Conservation (phyloP, 1,140 invertebrate species). For the Musca vetustissima region DNA sequence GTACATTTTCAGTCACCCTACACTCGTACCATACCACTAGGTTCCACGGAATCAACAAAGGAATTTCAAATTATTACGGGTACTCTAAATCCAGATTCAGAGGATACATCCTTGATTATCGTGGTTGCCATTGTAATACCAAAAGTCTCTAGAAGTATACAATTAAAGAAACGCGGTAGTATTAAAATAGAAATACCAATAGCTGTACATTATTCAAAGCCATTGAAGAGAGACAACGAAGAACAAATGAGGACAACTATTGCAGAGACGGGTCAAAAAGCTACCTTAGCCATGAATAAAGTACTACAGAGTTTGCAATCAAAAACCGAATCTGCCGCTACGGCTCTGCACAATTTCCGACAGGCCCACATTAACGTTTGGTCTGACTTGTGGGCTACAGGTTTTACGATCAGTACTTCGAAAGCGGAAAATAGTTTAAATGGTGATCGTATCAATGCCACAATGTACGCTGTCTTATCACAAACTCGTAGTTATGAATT, state of each 20-base stretch:
- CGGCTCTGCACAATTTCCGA: conserved; percentile 59
- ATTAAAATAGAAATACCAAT: conserved; percentile 63
- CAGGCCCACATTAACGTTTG: conserved; percentile 68
- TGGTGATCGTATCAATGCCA: conserved; percentile 88
- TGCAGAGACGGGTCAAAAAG: conserved; percentile 60
- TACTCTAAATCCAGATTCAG: conserved; percentile 35
- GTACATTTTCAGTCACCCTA: conserved; percentile 39
- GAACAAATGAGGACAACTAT: conserved; percentile 51
- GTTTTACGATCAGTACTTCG: conserved; percentile 84
- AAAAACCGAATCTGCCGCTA: conserved; percentile 44
- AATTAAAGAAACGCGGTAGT: conserved; percentile 62
- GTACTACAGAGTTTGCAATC: conserved; percentile 60
- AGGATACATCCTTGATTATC: conserved; percentile 47
- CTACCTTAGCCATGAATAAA: conserved; percentile 61
- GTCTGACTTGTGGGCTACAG: conserved; percentile 81
- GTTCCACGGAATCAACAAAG: conserved; percentile 27
- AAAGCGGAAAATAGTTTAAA: conserved; percentile 82
- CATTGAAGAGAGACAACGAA: conserved; percentile 58
- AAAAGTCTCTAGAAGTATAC: conserved; percentile 58
- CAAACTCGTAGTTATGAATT: conserved; percentile 70
- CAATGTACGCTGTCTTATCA: conserved; percentile 85
- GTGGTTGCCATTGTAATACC: conserved; percentile 64
- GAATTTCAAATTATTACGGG: conserved; percentile 42
- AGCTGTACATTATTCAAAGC: conserved; percentile 66
- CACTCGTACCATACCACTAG: conserved; percentile 37